phyloP scores from a whole-genome alignment of 2,888 invertebrate genomes.

The Leptinotarsa haldemani region DNA sequence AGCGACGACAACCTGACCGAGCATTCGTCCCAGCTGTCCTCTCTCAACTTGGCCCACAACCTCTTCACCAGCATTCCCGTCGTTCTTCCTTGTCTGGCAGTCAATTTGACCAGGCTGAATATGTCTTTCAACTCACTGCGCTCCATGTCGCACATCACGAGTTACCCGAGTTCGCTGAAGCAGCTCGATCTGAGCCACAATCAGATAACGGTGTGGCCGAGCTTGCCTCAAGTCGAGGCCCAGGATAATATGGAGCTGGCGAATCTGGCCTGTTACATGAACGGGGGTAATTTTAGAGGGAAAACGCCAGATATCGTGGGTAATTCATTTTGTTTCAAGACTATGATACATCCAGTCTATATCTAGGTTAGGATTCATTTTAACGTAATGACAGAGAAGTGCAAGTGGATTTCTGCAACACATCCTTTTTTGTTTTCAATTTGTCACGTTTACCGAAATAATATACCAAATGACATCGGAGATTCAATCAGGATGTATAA shows the following conservation, averaged over 20 bases:
- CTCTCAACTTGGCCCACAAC: constrained; percentile 91
- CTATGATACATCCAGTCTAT: no score
- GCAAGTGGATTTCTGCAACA: no score
- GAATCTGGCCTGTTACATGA: constrained; percentile 76
- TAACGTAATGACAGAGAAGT: no score
- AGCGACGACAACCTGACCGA: constrained; percentile 71
- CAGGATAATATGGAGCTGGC: constrained; percentile 74
- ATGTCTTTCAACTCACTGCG: constrained; percentile 88
- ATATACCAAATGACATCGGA: no score
- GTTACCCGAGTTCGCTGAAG: constrained; percentile 89
- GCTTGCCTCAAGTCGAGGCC: constrained; percentile 77
- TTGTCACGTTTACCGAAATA: no score
- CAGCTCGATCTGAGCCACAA: constrained; percentile 95
- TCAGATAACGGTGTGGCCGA: constrained; percentile 90
- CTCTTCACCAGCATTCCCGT: constrained; percentile 88
- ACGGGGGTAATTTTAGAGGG: constrained; percentile 53
- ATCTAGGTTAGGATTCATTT: no score
- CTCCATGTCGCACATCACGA: constrained; percentile 88
- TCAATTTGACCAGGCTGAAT: constrained; percentile 86
- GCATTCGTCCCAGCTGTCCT: constrained; percentile 75
- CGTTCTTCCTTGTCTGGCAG: constrained; percentile 90
- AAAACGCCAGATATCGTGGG: constrained; percentile 62
- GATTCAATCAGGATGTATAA: no score
- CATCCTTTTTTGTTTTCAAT: no score
- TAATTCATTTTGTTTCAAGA: constrained; percentile 41